Base-by-base conservation (phyloP, 1,140 invertebrate species). In the Micrasema minimum region DNA sequence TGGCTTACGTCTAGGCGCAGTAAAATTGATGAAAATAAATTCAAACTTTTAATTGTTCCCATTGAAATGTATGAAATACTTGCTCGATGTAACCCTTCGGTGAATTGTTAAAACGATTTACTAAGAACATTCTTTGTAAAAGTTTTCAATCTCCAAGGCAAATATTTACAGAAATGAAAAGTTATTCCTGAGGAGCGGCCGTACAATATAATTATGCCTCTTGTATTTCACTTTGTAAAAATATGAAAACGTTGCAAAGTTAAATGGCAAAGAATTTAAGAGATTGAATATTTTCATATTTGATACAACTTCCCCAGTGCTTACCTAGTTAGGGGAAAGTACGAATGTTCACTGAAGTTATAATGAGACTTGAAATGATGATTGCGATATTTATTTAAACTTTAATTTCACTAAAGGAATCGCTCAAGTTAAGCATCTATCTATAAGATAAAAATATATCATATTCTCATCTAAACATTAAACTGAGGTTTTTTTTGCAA, bases 141-240 rank as follows among this genome's bases (percentile, higher is more conserved):
- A 74, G 69, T 74, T 71, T 68, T 43, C 72, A 74, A 74, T 74
- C 69, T 74, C 46, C 59, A 68, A 48, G n/a, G 72, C 72, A 74
- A 74, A 74, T 74, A 74, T 74, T 74, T 74, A 71, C 72, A 26
- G 43, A 66, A 74, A 74, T 74, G 69, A 65, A 74, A 74, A 74
- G 72, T 74, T 74, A 64, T 55, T 53, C 61, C 48, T 12, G 18
- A 62, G 43, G 37, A 69, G 41, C 16, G 61, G 59, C 12, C 12
- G 66, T 69, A 69, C 46, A 69, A 64, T 70, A 62, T 74, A 74
- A 74, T 74, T 74, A 70, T 69, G 66, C 66, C 67, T 20, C 59
- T 69, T 62, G 71, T n/a, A 72, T 72, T 72, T 72, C 66, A 72
- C 50, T 57, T 66, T 50, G 46, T 38, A 67, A 67, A 67, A 67